A percentile compares a stretch with the other conserved stretches of the same genome.
These are phyloP conservation scores for Harpegnathos saltator DNA, from an alignment of 1,140 invertebrate genomes.

Conservation along the genomic window DNA sequence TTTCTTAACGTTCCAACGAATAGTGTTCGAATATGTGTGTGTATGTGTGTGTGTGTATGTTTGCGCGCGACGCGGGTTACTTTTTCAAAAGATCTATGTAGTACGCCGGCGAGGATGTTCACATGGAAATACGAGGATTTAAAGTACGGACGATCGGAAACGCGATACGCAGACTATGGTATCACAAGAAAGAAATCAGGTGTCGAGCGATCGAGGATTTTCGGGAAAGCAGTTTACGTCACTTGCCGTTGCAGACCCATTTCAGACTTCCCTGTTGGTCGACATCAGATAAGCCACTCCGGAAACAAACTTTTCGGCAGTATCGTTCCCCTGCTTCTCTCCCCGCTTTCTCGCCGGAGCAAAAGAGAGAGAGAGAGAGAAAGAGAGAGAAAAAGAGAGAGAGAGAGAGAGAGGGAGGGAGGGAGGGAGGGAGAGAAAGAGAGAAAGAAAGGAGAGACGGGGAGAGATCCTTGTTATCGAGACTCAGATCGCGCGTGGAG, in stretches of 20 bases:
- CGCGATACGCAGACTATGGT: conserved; percentile 58
- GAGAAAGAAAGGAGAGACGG: no score
- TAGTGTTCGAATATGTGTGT: conserved; percentile 32
- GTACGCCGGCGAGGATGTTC: conserved; percentile 30
- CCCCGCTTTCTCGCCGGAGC: conserved; percentile 57
- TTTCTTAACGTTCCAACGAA: neutral
- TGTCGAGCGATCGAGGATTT: conserved; percentile 74
- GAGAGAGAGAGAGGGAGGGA: no score
- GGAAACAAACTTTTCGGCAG: conserved; percentile 76
- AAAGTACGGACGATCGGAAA: conserved; percentile 67
- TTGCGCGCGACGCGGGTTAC: conserved; percentile 20
- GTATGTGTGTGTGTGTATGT: no score
- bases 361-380: no score
- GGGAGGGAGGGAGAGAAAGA: no score
- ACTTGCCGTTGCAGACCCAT: conserved; percentile 66
- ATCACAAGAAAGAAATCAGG: conserved; percentile 73
- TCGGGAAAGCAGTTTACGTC: conserved; percentile 73
- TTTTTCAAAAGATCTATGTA: conserved; percentile 37
- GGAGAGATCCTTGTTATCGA: conserved; percentile 63
- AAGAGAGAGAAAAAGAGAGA: no score
- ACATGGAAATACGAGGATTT: conserved; percentile 64
- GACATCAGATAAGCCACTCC: conserved; percentile 74
- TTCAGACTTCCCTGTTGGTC: conserved; percentile 71
- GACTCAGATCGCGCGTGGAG: conserved; percentile 51
- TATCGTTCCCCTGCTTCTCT: conserved; percentile 62